Conservation (phyloP, 2,113 vertebrate species). For the Prolemur simus region DNA sequence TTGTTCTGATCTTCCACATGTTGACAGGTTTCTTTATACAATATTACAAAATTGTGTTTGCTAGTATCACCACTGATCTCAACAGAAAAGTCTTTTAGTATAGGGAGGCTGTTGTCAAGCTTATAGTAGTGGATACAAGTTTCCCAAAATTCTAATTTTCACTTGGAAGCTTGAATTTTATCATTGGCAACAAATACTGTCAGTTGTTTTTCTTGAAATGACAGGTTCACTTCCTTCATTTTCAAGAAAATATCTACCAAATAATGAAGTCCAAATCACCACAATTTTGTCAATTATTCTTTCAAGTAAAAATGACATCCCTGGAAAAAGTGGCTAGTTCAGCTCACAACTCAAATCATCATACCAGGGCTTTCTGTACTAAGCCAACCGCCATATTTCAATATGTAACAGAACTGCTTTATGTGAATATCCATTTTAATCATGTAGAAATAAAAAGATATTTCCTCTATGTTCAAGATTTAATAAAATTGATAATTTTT, state of each 20-base stretch:
- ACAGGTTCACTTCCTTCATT: neutral
- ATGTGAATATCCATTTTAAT: neutral
- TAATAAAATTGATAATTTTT: neutral
- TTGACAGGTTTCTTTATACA: neutral
- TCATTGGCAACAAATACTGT: neutral
- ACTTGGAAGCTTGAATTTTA: neutral
- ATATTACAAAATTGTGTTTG: neutral
- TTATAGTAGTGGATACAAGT: neutral
- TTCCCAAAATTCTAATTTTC: slow-evolving; percentile 11
- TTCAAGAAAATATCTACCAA: neutral
- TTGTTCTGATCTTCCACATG: neutral
- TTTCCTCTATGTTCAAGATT: neutral
- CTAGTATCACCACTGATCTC: neutral
- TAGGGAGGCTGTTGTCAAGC: neutral
- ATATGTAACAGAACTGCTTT: neutral
- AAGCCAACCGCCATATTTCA: neutral
- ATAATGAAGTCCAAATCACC: neutral
- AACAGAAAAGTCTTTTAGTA: neutral
- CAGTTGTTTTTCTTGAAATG: slow-evolving; percentile 26
- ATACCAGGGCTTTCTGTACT: neutral
- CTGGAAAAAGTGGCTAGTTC: neutral
- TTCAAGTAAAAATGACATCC: neutral
- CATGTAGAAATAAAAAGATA: neutral
- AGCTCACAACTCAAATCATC: neutral
- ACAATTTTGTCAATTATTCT: neutral